These are phyloP conservation scores for Hylaeus anthracinus DNA, from an alignment of 1,140 invertebrate genomes.

Conservation along the genomic window DNA sequence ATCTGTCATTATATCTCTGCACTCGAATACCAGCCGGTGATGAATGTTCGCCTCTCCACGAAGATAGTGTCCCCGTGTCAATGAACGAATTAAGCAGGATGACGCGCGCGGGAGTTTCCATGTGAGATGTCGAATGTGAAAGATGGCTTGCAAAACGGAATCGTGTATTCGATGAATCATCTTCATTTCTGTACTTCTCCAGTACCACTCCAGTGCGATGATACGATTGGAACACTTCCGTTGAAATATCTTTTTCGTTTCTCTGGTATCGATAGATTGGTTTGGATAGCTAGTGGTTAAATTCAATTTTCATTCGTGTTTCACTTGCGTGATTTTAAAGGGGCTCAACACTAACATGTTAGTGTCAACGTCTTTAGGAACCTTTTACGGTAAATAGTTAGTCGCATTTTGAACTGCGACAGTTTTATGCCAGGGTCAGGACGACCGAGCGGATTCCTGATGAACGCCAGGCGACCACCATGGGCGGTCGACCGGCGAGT, in stretches of 20 bases:
- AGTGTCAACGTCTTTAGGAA: too few species aligned
- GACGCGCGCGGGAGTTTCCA: conserved; percentile 29
- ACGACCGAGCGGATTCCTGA: too few species aligned
- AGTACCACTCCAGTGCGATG: too few species aligned
- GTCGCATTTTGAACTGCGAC: too few species aligned
- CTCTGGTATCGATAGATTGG: not conserved
- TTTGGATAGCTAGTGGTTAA: too few species aligned
- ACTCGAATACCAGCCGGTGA: conserved; percentile 38
- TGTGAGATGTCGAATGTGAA: conserved; percentile 20
- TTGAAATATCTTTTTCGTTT: not conserved
- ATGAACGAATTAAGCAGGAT: conserved; percentile 54
- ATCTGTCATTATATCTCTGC: conserved; percentile 60
- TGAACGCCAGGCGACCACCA: too few species aligned
- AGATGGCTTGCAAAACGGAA: not conserved
- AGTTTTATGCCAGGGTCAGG: too few species aligned
- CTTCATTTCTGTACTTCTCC: not conserved
- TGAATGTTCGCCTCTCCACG: conserved; percentile 35
- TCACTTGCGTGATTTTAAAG: too few species aligned
- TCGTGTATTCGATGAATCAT: conserved; percentile 10
- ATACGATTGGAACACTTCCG: not conserved
- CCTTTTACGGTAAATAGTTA: too few species aligned
- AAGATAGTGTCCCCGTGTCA: conserved; percentile 47
- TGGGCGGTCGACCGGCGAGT: too few species aligned
- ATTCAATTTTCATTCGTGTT: too few species aligned
- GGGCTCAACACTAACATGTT: too few species aligned